Evolutionary conservation across 1,140 invertebrate genomes (phyloP), one percentile per base, ranked within the genome.

Genomic region (Goniozus legneri): DNA sequence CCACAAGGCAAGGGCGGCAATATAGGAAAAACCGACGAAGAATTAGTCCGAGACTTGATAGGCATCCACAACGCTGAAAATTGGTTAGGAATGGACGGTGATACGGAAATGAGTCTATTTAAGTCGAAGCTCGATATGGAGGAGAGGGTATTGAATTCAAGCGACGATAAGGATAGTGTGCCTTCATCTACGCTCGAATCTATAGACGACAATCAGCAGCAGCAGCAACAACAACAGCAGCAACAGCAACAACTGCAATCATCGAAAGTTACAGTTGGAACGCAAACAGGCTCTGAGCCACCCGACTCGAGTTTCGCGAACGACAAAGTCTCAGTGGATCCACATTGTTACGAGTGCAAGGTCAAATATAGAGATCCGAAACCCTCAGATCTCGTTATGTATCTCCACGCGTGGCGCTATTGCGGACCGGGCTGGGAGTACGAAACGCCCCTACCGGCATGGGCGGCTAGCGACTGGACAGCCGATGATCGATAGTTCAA

Each of bases 361-460:
- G 86, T 92, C 10, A 81, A 89, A 40, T 96, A 92, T 75, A 78
- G 88, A 46, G 94, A 98, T 71, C 94, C 95, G 0, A 86, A 88
- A 46, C 88, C 91, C 0, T 83, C 87, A 49, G 91, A 97, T 68
- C 79, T 97, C 13, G 85, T 95, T 46, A 95, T 98, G 90, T 97
- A 94, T 73, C 80, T 98, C 12, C 95, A 97, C 74, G 93, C 93
- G 13, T 91, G 92, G 82, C 89, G 87, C 63, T 97, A 96, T 69
- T 86, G 85, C 85, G 91, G 91, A 33, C 86, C 89, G 24, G 90
- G 86, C 16, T 95, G 91, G 91, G 86, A 87, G 62, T 95, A 90
- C 71, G 84, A 91, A 71, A 94, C 91, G 1, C 85, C 89, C 56
- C 74, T 94, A 44, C 92, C 92, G 1, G 84, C 85, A 21, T 95